phyloP scores from a whole-genome alignment of 2,888 invertebrate genomes.

The Andrena minutula region DNA sequence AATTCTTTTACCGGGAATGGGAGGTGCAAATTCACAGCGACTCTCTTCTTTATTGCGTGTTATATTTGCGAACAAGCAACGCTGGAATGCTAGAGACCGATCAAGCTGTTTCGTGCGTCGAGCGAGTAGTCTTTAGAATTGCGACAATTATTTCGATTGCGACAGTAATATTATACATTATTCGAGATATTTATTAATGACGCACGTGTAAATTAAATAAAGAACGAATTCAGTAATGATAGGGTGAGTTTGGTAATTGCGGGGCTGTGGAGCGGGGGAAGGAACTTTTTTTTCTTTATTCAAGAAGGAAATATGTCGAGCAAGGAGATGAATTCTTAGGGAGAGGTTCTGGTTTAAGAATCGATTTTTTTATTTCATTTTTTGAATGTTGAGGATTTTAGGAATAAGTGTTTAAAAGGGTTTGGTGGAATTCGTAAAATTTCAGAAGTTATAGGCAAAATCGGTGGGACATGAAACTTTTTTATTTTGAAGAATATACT shows the following conservation, averaged over 20 bases:
- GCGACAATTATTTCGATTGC: conserved; percentile 24
- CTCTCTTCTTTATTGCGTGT: not conserved
- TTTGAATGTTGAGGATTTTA: no score
- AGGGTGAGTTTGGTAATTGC: not conserved
- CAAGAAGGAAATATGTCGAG: no score
- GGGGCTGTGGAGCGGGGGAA: not conserved
- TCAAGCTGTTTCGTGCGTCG: conserved; percentile 17
- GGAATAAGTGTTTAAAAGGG: no score
- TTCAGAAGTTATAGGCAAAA: no score
- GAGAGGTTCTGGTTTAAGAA: no score
- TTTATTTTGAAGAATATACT: no score
- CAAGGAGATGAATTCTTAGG: not conserved
- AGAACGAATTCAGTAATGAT: conserved; percentile 24
- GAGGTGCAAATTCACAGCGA: not conserved
- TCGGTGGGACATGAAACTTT: no score
- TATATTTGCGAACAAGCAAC: conserved; percentile 1
- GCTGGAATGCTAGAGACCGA: conserved; percentile 5
- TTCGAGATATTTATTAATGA: conserved; percentile 51
- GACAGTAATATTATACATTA: conserved; percentile 26
- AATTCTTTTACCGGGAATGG: conserved; percentile 3
- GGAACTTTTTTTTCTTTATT: not conserved
- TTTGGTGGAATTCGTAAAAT: no score
- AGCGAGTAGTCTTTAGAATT: conserved; percentile 17
- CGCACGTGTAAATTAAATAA: conserved; percentile 60
- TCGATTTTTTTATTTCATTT: no score